Evolutionary conservation across 2,888 invertebrate genomes (phyloP), one percentile per base, ranked within the genome.

Genomic region (Lutraria lutraria): DNA sequence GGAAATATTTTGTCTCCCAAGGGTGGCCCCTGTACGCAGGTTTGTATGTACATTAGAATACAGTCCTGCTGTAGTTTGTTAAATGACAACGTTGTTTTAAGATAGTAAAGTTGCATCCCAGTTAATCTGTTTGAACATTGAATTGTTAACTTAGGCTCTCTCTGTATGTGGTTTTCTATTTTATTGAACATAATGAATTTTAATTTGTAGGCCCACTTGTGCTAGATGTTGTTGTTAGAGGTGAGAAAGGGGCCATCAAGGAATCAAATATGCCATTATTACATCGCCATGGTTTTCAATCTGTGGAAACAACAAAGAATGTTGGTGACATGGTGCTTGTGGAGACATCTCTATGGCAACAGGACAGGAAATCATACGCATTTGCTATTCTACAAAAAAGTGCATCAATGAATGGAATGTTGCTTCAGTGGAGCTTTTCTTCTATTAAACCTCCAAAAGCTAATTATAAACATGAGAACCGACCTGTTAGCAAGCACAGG

Each of bases 351-450:
- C 93, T 93, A 83, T 95, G 95, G 95, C 86, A 89, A 13, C 81
- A 86, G 52, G 95, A 95, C 83, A 91, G 95, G 25, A 92, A 92
- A 88, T 80, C 91, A 21, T 94, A 94, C 85, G 94, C 95, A 3
- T 95, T 95, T 90, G 94, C 94, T 89, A 95, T 95, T 81, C 93
- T 95, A 31, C 94, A 94, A 84, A 92, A 94, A 83, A 94, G 94
- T 68, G 93, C 94, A n/a, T 93, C 93, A 25, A 86, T 92, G 81
- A 94, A 94, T 87, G 94, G 94, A 43, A 93, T 94, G 91, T 86
- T 94, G 21, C 90, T 95, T 43, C 93, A 95, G 86, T 95, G 95
- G 95, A 88, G 90, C 29, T 93, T 92, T 16, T 89, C 91, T 19
- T 87, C 90, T n/a, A 89, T 82, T 3, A 86, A 83, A n/a, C 63